Base-by-base conservation (phyloP, 1,140 invertebrate genomes). In the Caenorhabditis briggsae region DNA sequence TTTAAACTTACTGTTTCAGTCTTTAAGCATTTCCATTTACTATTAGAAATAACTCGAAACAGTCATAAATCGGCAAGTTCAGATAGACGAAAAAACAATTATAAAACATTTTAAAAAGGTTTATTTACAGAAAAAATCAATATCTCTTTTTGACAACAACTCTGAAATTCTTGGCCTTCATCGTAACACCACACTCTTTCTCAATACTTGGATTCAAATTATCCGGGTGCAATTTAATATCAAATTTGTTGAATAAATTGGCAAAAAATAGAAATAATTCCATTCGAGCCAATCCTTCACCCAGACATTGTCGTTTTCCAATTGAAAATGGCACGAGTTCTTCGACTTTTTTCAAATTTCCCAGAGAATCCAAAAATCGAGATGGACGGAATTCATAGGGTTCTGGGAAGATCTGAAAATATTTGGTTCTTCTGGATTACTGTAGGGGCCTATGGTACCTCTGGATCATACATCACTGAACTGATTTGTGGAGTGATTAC, bases 241-340 rank as follows among this genome's bases (percentile, higher is more conserved):
- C 18, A 25, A 78, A 78, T 50, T 78, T 78, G 70, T 78, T 78
- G 46, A 78, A 78, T 18, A 78, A 48, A 78, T 78, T 78, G 5
- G 70, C 9, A 50, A 78, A 78, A 14, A 85, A 83, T 55, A 87
- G 53, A 23, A 85, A 87, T 12, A 87, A n/a, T 58, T 87, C 86
- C 46, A 82, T 82, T 55, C 65, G n/a, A 18, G 86, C 86, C 6
- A 87, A 43, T 56, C 82, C 61, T 55, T 87, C 86, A 5, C 86
- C 86, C 11, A 85, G 84, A 84, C 86, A 87, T 55, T 84, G 82
- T 18, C 86, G 82, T 58, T 82, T 84, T 84, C 86, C 86, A 23
- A 87, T 56, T 9, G 82, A 61, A 50, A 87, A 87, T 48, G 86
- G 82, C 25, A 58, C 53, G 11, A 83, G 55, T 20, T 83, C 82